These are phyloP conservation scores for Philopedon plagiatum DNA, from an alignment of 2,888 invertebrate species.

Conservation along the genomic window DNA sequence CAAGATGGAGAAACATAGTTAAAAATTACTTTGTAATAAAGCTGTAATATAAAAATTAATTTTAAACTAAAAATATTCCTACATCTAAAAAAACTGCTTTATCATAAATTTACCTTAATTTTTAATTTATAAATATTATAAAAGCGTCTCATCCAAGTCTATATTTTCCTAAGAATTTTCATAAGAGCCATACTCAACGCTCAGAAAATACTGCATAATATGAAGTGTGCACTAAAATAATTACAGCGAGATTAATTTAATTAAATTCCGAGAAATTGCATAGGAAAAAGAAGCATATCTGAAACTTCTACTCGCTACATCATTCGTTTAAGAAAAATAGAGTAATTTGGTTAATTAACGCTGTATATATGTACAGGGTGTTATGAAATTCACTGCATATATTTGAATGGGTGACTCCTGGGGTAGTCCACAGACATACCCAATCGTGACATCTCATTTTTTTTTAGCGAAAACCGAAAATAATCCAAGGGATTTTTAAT, in stretches of 20 bases:
- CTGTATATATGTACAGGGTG: too few relatives aligned
- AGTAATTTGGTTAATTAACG: slow-evolving; percentile 5
- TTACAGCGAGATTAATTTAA: slow-evolving; percentile 5
- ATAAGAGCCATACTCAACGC: background rate
- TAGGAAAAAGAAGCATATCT: background rate
- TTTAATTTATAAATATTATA: background rate
- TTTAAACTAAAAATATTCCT: too few relatives aligned
- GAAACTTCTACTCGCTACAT: background rate
- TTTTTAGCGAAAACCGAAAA: too few relatives aligned
- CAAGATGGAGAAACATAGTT: too few relatives aligned
- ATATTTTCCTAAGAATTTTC: background rate
- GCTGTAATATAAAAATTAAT: too few relatives aligned
- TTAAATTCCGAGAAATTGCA: slow-evolving; percentile 14
- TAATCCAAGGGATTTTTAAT: too few relatives aligned
- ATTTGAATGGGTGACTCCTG: too few relatives aligned
- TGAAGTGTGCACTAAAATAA: slow-evolving; percentile 17
- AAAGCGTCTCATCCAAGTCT: background rate
- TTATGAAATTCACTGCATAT: too few relatives aligned
- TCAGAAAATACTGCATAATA: background rate
- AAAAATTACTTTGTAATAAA: too few relatives aligned
- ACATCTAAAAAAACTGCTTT: too few relatives aligned
- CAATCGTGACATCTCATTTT: too few relatives aligned
- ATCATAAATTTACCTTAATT: background rate
- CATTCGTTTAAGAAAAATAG: background rate
- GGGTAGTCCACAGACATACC: too few relatives aligned